Evolutionary conservation across 2,797 vertebrate species (phyloP).

Genomic region (Xyrichtys novacula): DNA sequence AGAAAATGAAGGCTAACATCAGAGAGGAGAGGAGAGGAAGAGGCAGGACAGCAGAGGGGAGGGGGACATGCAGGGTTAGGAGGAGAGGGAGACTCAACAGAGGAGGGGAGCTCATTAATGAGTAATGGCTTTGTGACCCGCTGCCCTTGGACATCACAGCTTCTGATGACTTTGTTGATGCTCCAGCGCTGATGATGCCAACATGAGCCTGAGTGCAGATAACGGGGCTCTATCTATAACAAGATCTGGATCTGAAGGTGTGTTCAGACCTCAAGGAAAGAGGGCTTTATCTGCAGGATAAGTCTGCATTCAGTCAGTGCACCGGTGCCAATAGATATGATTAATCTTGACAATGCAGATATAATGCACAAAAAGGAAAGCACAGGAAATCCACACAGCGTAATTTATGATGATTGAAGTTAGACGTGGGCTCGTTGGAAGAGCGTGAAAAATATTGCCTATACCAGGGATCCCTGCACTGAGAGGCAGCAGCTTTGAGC

Average conservation of each 20-base stretch:
- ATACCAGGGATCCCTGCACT: no score
- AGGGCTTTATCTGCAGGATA: neutral
- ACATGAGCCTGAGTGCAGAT: constrained; percentile 4
- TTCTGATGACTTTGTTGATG: constrained; percentile 68
- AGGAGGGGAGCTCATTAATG: constrained; percentile 75
- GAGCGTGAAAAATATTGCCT: no score
- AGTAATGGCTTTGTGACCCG: constrained; percentile 66
- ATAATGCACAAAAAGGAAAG: no score
- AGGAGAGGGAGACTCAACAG: constrained; percentile 44
- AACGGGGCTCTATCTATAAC: neutral
- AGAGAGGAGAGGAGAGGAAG: constrained; percentile 9
- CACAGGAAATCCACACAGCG: no score
- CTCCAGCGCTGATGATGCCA: constrained; percentile 41
- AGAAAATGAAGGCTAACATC: constrained; percentile 30
- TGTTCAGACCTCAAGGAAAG: neutral
- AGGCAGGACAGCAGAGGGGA: no score
- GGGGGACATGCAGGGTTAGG: constrained; percentile 41
- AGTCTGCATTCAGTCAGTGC: neutral
- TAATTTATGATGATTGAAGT: no score
- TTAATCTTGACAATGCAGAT: no score
- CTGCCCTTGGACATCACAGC: constrained; percentile 59
- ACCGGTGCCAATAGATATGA: no score
- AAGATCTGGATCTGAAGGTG: neutral
- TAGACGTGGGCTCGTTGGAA: no score
- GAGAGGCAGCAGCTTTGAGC: no score